Evolutionary conservation across 2,888 invertebrate species (phyloP), one percentile per base, ranked within the genome.

Genomic region (Ypsolopha scabrella): DNA sequence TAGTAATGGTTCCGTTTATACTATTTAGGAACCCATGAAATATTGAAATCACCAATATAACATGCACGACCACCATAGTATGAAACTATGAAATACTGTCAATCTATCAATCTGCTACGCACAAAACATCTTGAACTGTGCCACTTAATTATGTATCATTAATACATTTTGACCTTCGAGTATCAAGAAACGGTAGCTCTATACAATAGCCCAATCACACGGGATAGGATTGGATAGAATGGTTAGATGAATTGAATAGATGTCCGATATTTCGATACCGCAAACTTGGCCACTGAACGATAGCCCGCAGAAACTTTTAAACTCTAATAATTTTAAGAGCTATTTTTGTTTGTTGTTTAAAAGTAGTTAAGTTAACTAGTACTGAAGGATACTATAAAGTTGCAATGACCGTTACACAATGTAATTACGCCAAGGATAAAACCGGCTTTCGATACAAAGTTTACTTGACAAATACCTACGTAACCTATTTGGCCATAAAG

Each of bases 191-290:
- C 83, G 76, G 85, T 83, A 82, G 85, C 80, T 58, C 50, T 55
- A 57, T 58, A 82, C 82, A 83, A 85, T 81, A 67, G 68, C 71
- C 75, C 79, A 81, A 85, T 83, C 80, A 82, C 66, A 67, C 64
- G 72, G 64, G 65, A 68, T 73, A 72, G 65, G 65, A 24, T 24
- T 67, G 72, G 70, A 73, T 70, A 72, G 67, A 71, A 70, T 67
- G 64, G 68, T 63, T 60, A 35, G 62, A 60, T 65, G 70, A 64
- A 78, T 78, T 75, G 72, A 72, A 63, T 67, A 63, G 64, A 60
- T 71, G 24, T 4, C 24, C 24, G 24, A 72, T 68, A 75, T 79
- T 80, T 79, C 75, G 79, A 79, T 79, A 80, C 76, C 78, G 72
- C 68, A 65, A 70, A 73, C 74, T 70, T 79, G 80, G 75, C 80